Base-by-base conservation (phyloP, 2,888 invertebrate species). In the Erebia epiphron region DNA sequence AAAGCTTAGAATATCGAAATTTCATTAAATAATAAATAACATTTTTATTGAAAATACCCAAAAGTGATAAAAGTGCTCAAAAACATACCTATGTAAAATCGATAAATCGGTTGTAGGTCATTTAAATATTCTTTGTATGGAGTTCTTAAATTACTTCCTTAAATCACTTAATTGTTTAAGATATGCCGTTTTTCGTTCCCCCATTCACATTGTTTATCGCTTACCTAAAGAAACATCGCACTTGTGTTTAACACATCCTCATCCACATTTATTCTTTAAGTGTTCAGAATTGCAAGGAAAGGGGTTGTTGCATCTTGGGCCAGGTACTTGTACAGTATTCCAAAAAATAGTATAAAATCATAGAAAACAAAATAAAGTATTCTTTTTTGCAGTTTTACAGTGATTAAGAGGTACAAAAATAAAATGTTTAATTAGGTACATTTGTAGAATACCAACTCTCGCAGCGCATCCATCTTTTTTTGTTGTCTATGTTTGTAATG, bases 211-310 rank as follows among this genome's bases (percentile, higher is more conserved):
- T 71, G 79, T 81, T 83, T 87, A 89, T 89, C 87, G 90, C 89
- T 77, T 82, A 79, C 82, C 82, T 82, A 84, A 82, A 86, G 82
- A 86, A 86, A 87, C 84, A 88, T 88, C 88, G 87, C 86, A 80
- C 80, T 83, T 87, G 92, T 92, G 92, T 92, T 88, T 85, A 86
- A 92, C 92, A 92, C 92, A 88, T 90, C 85, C 85, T 85, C 86
- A 82, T 83, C 86, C 83, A 83, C 83, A 84, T 83, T 81, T 88
- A 86, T 67, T 72, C 84, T 80, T 84, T 89, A 89, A 88, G 86
- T 89, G 88, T 86, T 74, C 86, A 86, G 86, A 86, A 86, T 85
- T 84, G 85, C n/a, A n/a, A n/a, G n/a, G n/a, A n/a, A n/a, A n/a
- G n/a, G n/a, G n/a, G n/a, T n/a, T n/a, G n/a, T n/a, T n/a, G n/a